Percentiles rank a stretch among this genome's conserved stretches.
phyloP scores from a whole-genome alignment of 2,113 vertebrate genomes.

The Semnornis frantzii region DNA sequence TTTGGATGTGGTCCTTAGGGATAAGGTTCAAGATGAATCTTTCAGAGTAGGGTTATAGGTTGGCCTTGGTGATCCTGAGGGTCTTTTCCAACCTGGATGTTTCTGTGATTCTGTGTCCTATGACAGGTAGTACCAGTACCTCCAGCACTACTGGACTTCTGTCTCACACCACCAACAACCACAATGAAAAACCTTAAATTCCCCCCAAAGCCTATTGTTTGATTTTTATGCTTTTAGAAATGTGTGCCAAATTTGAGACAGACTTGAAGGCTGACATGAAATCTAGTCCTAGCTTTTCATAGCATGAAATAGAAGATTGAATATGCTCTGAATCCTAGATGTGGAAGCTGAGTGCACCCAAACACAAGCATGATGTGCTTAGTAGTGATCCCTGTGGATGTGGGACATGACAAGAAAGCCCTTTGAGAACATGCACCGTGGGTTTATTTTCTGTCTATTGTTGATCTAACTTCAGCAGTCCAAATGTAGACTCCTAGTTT shows the following conservation, averaged over 20 bases:
- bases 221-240: not conserved
- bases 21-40: no score
- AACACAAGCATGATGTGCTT: not conserved
- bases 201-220: not conserved
- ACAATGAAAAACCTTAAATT: not conserved
- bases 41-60: no score
- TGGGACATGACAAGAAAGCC: not conserved
- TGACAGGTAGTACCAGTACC: not conserved
- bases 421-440: not conserved
- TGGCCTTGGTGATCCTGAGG: no score
- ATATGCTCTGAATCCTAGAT: no score
- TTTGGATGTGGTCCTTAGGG: no score
- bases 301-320: not conserved
- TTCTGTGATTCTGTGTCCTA: not conserved
- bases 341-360: not conserved
- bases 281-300: rapidly evolving
- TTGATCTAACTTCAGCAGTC: no score
- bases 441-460: not conserved
- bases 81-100: no score
- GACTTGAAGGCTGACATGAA: not conserved
- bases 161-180: not conserved
- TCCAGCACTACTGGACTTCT: not conserved
- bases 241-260: not conserved
- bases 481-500: not conserved
- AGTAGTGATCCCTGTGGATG: not conserved